Conservation (phyloP, 2,113 vertebrate genomes). For the Peucedramus taeniatus region DNA sequence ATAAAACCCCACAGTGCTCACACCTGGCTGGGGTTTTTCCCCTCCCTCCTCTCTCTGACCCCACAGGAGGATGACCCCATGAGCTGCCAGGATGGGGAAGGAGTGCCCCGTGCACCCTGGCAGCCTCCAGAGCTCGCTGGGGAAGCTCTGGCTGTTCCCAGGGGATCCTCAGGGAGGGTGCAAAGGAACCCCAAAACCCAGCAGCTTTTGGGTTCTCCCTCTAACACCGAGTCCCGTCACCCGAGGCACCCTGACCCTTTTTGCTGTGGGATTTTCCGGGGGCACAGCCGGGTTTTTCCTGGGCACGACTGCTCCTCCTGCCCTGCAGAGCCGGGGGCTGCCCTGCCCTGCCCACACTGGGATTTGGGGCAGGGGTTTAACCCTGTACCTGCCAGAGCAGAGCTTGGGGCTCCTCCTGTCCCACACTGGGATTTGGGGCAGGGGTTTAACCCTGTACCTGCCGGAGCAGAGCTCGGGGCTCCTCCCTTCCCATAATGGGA, state of each 20-base stretch:
- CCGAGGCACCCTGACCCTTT: not conserved
- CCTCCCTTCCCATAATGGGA: too few relatives aligned
- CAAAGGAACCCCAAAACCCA: too few relatives aligned
- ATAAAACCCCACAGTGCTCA: not conserved
- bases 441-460: not conserved
- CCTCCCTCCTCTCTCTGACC: not conserved
- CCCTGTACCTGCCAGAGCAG: not conserved
- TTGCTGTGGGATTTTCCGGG: not conserved
- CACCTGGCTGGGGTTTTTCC: accelerated
- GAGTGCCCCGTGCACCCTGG: not conserved
- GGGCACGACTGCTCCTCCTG: not conserved
- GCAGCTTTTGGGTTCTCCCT: too few relatives aligned
- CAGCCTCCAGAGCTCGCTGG: not conserved
- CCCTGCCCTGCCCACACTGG: not conserved
- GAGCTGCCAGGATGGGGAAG: not conserved
- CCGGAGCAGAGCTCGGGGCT: not conserved
- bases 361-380: not conserved
- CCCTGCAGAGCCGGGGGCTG: not conserved
- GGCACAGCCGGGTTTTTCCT: not conserved
- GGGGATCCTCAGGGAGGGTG: not conserved
- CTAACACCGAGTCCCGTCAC: not conserved
- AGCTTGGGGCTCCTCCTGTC: not conserved
- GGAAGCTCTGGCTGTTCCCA: not conserved
- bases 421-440: too few relatives aligned
- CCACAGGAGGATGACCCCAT: not conserved